These are phyloP conservation scores for Bothrops alternatus DNA, from an alignment of 2,797 vertebrate species.

Conservation along the genomic window DNA sequence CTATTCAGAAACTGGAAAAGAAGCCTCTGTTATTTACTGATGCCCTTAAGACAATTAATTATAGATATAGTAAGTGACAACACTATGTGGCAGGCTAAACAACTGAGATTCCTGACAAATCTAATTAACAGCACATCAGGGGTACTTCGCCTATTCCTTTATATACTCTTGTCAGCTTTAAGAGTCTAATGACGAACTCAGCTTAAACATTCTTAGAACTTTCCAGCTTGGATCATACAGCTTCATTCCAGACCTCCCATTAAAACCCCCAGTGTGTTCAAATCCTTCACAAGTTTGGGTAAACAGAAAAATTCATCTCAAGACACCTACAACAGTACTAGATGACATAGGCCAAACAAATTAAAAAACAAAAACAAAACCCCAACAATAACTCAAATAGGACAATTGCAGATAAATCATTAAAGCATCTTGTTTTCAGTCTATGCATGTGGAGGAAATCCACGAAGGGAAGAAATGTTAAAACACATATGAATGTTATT, in stretches of 20 bases:
- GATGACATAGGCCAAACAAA: not conserved
- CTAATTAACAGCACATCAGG: constrained; percentile 67
- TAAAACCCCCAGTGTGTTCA: constrained; percentile 40
- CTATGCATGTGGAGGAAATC: not conserved
- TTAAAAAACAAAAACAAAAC: not conserved
- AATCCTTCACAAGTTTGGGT: constrained; percentile 29
- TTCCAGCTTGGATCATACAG: constrained; percentile 54
- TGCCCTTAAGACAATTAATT: constrained; percentile 68
- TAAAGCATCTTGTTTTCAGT: not conserved
- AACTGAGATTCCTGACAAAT: constrained; percentile 67
- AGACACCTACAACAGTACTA: not conserved
- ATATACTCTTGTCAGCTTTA: constrained; percentile 48
- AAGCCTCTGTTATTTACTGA: constrained; percentile 53
- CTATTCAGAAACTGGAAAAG: constrained; percentile 39
- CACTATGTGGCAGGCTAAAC: constrained; percentile 62
- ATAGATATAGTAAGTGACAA: constrained; percentile 68
- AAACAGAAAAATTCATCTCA: constrained; percentile 27
- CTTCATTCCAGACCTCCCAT: constrained; percentile 52
- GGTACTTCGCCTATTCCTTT: constrained; percentile 57
- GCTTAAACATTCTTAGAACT: constrained; percentile 60
- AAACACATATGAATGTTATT: not conserved
- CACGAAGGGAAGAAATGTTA: not conserved
- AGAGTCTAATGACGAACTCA: constrained; percentile 55
- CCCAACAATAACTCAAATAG: not conserved
- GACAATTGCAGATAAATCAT: not conserved